Percentiles rank a stretch among this genome's conserved stretches.
Conservation (phyloP, 2,888 invertebrate species). For the Palloptera scutellata region DNA sequence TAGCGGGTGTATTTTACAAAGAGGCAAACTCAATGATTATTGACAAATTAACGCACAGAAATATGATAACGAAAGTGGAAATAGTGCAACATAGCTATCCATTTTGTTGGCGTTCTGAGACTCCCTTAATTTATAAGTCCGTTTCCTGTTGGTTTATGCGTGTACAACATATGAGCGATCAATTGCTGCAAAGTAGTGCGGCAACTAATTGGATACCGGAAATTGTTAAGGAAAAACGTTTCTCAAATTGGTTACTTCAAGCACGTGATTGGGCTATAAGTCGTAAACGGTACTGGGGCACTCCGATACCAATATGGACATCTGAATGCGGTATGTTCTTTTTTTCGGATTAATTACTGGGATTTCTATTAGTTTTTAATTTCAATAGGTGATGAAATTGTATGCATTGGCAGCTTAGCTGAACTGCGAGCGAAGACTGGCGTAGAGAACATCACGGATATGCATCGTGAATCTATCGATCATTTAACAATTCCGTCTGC, state of each 20-base stretch:
- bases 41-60: conserved; percentile 76
- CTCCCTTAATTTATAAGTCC: conserved; percentile 94
- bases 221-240: conserved; percentile 94
- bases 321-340: conserved; percentile 74
- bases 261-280: conserved; percentile 92
- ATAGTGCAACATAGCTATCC: conserved; percentile 92
- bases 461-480: conserved; percentile 93
- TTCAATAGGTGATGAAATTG: conserved; percentile 72
- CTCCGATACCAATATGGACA: conserved; percentile 95
- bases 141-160: conserved; percentile 96
- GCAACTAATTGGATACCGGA: conserved; percentile 96
- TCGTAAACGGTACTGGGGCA: conserved; percentile 96
- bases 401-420: conserved; percentile 88
- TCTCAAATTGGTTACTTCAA: conserved; percentile 76
- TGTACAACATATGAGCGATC: conserved; percentile 83
- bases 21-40: conserved; percentile 94
- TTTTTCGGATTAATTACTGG: no score
- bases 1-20: conserved; percentile 87
- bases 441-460: conserved; percentile 76
- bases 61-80: conserved; percentile 76
- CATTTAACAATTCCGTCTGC: conserved; percentile 87
- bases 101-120: conserved; percentile 97
- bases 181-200: conserved; percentile 77
- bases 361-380: no score
- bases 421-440: conserved; percentile 85